A percentile compares a stretch with the other conserved stretches of the same genome.
Conservation (phyloP, 1,140 invertebrate species). For the Drosophila quadrilineata region DNA sequence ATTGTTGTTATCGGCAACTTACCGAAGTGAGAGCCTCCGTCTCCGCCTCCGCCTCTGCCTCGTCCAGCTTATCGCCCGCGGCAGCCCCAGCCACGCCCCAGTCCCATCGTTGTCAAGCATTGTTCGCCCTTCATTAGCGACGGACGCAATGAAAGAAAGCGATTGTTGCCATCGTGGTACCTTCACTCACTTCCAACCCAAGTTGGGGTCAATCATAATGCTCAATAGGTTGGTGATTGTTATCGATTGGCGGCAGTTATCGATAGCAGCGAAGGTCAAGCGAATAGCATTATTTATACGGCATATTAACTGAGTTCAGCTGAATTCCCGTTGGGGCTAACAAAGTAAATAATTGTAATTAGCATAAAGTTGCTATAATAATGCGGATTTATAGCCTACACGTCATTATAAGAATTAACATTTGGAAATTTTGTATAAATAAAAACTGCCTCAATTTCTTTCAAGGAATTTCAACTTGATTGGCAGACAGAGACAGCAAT, state of each 20-base stretch:
- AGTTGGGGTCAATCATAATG: constrained; percentile 1
- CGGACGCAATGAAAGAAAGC: constrained; percentile 23
- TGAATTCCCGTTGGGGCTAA: constrained; percentile 7
- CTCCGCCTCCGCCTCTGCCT: no score
- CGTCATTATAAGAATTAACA: no score
- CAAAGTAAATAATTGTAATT: constrained; percentile 16
- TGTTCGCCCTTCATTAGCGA: not conserved
- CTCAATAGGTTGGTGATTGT: no score
- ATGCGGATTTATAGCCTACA: no score
- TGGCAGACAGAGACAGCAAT: no score
- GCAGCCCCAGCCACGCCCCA: not conserved
- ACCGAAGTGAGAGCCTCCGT: no score
- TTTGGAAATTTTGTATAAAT: no score
- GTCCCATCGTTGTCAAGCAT: constrained; percentile 4
- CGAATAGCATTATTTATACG: not conserved
- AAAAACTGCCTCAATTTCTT: no score
- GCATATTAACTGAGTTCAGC: constrained; percentile 16
- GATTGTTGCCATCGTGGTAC: constrained; percentile 8
- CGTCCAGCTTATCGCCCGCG: constrained; percentile 15
- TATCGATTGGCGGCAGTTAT: not conserved
- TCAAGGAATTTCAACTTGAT: no score
- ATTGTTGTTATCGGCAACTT: constrained; percentile 21
- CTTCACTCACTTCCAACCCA: not conserved
- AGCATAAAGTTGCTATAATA: constrained; percentile 26
- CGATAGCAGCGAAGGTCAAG: not conserved